A percentile compares a stretch with the other conserved stretches of the same genome.
phyloP scores from a whole-genome alignment of 2,888 invertebrate genomes.

The Pecten maximus region DNA sequence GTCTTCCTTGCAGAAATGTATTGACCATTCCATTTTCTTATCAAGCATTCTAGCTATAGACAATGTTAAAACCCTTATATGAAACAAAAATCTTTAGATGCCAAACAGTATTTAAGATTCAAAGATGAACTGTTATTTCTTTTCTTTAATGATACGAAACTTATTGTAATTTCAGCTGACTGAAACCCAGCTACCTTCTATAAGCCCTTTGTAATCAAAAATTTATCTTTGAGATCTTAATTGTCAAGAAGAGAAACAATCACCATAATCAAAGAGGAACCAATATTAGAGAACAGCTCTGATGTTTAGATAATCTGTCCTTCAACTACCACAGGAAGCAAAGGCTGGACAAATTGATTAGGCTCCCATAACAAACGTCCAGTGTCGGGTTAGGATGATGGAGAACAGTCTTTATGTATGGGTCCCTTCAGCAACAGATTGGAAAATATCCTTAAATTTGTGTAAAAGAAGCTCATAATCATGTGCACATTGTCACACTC shows the following conservation, averaged over 20 bases:
- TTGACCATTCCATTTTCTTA: too few species aligned
- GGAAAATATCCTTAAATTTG: conserved; percentile 29
- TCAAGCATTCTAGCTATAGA: too few species aligned
- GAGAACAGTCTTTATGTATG: conserved; percentile 2
- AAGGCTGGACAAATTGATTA: not conserved
- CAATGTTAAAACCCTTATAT: too few species aligned
- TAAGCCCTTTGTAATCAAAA: not conserved
- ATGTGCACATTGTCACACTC: conserved; percentile 35
- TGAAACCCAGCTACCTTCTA: not conserved
- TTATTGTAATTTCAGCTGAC: not conserved
- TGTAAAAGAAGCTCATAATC: conserved; percentile 35
- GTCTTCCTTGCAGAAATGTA: too few species aligned
- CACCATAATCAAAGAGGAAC: not conserved
- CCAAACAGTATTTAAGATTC: too few species aligned
- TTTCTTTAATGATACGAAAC: too few species aligned
- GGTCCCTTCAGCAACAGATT: conserved; percentile 24
- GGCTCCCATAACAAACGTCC: not conserved
- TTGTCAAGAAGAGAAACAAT: not conserved
- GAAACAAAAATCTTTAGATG: too few species aligned
- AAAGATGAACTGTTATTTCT: too few species aligned
- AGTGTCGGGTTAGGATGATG: not conserved
- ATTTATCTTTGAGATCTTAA: not conserved
- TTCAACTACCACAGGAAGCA: not conserved
- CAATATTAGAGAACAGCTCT: not conserved
- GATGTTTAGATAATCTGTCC: not conserved